Conservation (phyloP, 2,888 invertebrate genomes). For the Leptinotarsa tumamoca region DNA sequence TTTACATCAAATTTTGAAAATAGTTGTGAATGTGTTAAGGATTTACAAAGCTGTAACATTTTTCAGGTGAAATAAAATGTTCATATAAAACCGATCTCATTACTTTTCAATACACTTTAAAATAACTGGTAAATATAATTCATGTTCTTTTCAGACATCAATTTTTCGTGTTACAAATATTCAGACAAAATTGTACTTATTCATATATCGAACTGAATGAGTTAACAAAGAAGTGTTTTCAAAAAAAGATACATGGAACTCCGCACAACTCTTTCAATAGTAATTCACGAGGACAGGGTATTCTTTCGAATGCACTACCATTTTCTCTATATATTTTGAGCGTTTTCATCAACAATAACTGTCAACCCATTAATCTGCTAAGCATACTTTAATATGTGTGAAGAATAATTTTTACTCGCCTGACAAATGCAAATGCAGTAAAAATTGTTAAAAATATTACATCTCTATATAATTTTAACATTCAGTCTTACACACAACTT, state of each 20-base stretch:
- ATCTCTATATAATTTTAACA: conserved; percentile 46
- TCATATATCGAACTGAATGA: too few relatives aligned
- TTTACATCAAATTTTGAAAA: too few relatives aligned
- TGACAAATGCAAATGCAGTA: conserved; percentile 48
- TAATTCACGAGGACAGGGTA: not conserved
- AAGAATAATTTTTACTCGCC: conserved; percentile 36
- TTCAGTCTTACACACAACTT: conserved; percentile 45
- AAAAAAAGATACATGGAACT: too few relatives aligned
- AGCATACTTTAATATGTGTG: conserved; percentile 27
- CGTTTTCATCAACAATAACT: conserved; percentile 1
- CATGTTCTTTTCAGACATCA: too few relatives aligned
- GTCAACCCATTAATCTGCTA: conserved; percentile 23
- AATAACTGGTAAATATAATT: too few relatives aligned
- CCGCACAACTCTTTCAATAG: too few relatives aligned
- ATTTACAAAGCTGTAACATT: too few relatives aligned
- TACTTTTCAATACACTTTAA: not conserved
- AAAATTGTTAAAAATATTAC: conserved; percentile 50
- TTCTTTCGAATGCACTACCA: conserved; percentile 8
- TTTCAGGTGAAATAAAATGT: too few relatives aligned
- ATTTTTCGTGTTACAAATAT: too few relatives aligned
- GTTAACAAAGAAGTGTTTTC: too few relatives aligned
- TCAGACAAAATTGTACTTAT: too few relatives aligned
- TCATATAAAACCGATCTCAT: not conserved
- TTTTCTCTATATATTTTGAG: conserved; percentile 41
- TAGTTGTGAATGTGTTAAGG: too few relatives aligned